A percentile compares a stretch with the other conserved stretches of the same genome.
These are phyloP conservation scores for Peromyscus polionotus DNA, from an alignment of 2,113 vertebrate species.

Conservation along the genomic window DNA sequence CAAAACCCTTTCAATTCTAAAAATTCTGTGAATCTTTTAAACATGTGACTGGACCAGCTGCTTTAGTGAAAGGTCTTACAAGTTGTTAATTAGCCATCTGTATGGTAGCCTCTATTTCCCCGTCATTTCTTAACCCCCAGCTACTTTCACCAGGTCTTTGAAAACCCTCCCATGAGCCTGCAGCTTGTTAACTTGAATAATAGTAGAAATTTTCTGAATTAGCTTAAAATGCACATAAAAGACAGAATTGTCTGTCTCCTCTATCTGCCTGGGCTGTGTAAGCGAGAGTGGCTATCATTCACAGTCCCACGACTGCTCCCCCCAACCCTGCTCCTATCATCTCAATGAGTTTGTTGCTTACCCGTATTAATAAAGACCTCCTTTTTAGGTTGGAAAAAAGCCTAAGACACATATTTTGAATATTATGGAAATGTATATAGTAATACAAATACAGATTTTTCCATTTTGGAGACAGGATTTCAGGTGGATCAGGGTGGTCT, in stretches of 20 bases:
- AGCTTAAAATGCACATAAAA: slow-evolving; percentile 76
- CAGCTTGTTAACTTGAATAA: slow-evolving; percentile 81
- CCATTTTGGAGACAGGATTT: background rate
- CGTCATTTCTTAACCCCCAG: slow-evolving; percentile 73
- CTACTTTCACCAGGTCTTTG: slow-evolving; percentile 77
- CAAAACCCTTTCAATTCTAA: slow-evolving; percentile 72
- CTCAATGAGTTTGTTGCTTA: background rate
- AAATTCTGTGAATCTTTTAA: slow-evolving; percentile 77
- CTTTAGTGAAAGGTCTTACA: slow-evolving; percentile 78
- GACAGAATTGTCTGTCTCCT: slow-evolving; percentile 74
- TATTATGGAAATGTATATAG: background rate
- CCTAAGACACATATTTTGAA: slow-evolving; percentile 9
- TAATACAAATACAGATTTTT: background rate
- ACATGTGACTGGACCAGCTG: slow-evolving; percentile 79
- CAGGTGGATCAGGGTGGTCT: background rate
- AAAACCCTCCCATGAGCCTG: slow-evolving; percentile 74
- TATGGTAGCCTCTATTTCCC: slow-evolving; percentile 71
- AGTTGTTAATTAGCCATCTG: slow-evolving; percentile 81
- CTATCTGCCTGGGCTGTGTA: slow-evolving; percentile 52
- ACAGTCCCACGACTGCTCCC: background rate
- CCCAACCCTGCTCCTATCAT: slow-evolving; percentile 28
- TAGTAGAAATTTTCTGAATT: slow-evolving; percentile 80
- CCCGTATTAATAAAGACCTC: background rate
- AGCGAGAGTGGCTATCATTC: slow-evolving; percentile 53
- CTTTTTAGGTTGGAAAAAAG: background rate